Evolutionary conservation across 2,888 invertebrate genomes (phyloP), one percentile per base, ranked within the genome.

Genomic region (Emmelina monodactyla): DNA sequence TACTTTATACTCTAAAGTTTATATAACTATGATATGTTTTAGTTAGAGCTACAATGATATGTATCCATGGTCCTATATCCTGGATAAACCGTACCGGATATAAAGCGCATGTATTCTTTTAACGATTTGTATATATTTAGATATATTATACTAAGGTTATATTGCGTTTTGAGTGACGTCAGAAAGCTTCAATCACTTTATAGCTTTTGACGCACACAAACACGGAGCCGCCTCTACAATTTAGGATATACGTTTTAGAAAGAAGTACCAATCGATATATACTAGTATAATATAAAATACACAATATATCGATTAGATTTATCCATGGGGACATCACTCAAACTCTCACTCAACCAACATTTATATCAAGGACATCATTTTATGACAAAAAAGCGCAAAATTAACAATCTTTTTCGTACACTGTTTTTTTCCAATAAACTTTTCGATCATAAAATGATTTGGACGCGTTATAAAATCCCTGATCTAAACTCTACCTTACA

Each of bases 51-150:
- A 71, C 55, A 64, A 67, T 50, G 72, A 73, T 73, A 76, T 75
- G 72, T 71, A 57, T 67, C 60, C 61, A 58, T 76, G 71, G 72
- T 73, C 76, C 75, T 73, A 70, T n/a, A n/a, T 64, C 68, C 67
- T 70, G 79, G 76, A 70, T 68, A 65, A 62, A 61, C 64, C 65
- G 69, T 76, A 75, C 76, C 69, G 76, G 75, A 78, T 72, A 76
- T 76, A 76, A 78, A 79, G 79, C 78, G 78, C 62, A 68, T 71
- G 62, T 73, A 73, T 78, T 78, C 76, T 75, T 69, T 70, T 56
- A 62, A 63, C 61, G 61, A 63, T 65, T 66, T 61, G 62, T 65
- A 60, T 51, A 53, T 51, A 52, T 55, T 56, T 61, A 12, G 6
- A 13, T 29, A 13, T 4, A n/a, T 56, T 58, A 52, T 46, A 58